Percentiles rank a stretch among this genome's conserved stretches.
Evolutionary conservation across 2,888 invertebrate species (phyloP).

Genomic region (Tillus elongatus): DNA sequence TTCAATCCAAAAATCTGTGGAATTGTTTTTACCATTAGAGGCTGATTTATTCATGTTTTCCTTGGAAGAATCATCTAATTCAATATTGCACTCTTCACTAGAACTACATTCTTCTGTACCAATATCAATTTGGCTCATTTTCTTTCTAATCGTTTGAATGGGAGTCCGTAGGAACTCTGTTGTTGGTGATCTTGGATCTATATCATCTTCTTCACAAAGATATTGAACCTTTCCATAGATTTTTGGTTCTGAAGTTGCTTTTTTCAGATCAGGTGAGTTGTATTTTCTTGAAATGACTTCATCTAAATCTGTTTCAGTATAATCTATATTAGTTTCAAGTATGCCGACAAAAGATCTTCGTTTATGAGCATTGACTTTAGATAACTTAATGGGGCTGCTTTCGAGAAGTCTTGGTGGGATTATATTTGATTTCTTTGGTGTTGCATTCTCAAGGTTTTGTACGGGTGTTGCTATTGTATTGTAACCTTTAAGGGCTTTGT

Average conservation of each 20-base stretch:
- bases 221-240: conserved; percentile 5
- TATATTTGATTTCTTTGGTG: conserved; percentile 38
- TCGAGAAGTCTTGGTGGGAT: conserved; percentile 35
- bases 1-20: too few relatives aligned
- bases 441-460: conserved; percentile 40
- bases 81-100: too few relatives aligned
- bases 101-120: conserved; percentile 21
- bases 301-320: conserved; percentile 45
- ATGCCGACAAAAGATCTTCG: conserved; percentile 42
- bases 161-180: conserved; percentile 53
- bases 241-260: conserved; percentile 16
- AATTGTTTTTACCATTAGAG: too few relatives aligned
- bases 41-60: too few relatives aligned
- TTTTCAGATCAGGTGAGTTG: too few relatives aligned
- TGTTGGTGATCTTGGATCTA: conserved; percentile 51
- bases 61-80: too few relatives aligned
- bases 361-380: conserved; percentile 29
- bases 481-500: conserved; percentile 24
- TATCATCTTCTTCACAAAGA: conserved; percentile 16
- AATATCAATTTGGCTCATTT: too few relatives aligned
- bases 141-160: too few relatives aligned
- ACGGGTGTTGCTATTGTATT: conserved; percentile 29
- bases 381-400: conserved; percentile 30
- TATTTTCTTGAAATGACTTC: too few relatives aligned
- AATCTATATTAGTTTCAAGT: conserved; percentile 55